Conservation (phyloP, 2,888 invertebrate species). For the Trichacis sp. region DNA sequence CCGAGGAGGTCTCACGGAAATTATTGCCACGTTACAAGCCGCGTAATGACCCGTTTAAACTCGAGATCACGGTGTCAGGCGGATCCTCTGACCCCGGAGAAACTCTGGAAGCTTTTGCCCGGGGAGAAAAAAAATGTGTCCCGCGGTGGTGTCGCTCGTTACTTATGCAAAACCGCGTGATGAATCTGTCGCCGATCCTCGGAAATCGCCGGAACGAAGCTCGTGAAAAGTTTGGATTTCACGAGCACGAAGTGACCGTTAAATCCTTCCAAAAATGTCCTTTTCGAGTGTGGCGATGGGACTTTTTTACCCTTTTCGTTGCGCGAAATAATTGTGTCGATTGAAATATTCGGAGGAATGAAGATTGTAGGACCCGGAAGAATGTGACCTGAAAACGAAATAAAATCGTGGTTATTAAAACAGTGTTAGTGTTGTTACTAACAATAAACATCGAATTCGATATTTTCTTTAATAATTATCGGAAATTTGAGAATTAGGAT, state of each 20-base stretch:
- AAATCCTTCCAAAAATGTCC: too few relatives aligned
- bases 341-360: too few relatives aligned
- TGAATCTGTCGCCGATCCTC: constrained; percentile 16
- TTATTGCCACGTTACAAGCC: constrained; percentile 54
- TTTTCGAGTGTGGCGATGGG: too few relatives aligned
- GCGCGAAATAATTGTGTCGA: too few relatives aligned
- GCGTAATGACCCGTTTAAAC: constrained; percentile 52
- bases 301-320: too few relatives aligned
- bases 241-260: not conserved
- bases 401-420: too few relatives aligned
- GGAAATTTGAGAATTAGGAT: too few relatives aligned
- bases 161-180: constrained; percentile 17
- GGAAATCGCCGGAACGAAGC: not conserved
- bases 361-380: too few relatives aligned
- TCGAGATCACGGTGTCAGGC: constrained; percentile 46
- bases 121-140: constrained; percentile 34
- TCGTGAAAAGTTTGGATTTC: not conserved
- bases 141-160: constrained; percentile 30
- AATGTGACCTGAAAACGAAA: too few relatives aligned
- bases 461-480: too few relatives aligned
- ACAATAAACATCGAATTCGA: too few relatives aligned
- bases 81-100: constrained; percentile 41
- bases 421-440: too few relatives aligned
- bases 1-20: constrained; percentile 46
- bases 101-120: constrained; percentile 42